A percentile compares a stretch with the other conserved stretches of the same genome.
Conservation (phyloP, 2,113 vertebrate species). For the Nanorana parkeri region DNA sequence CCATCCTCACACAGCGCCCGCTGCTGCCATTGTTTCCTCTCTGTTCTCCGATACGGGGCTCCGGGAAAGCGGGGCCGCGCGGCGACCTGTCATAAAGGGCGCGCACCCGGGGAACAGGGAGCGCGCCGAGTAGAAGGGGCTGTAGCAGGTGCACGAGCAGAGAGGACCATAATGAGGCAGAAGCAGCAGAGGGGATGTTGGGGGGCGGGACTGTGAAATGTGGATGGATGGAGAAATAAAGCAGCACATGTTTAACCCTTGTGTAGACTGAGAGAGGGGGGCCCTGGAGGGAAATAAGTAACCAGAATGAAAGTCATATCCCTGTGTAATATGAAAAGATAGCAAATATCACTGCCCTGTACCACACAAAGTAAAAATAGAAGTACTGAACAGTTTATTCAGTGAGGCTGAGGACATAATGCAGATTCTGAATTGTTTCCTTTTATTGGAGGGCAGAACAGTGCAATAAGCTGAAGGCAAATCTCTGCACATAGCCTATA, state of each 20-base stretch:
- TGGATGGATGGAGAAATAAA: slow-evolving; percentile 3
- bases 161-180: slow-evolving; percentile 13
- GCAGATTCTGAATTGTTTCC: no score
- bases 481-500: no score
- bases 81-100: slow-evolving; percentile 86
- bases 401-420: no score
- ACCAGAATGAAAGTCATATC: no score
- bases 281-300: no score
- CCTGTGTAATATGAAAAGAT: no score
- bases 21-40: slow-evolving; percentile 22
- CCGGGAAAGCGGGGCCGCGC: slow-evolving; percentile 64
- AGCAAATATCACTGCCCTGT: no score
- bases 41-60: neutral
- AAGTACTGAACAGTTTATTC: no score
- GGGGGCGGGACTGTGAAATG: neutral
- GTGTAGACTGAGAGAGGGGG: neutral
- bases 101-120: slow-evolving; percentile 70
- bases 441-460: no score
- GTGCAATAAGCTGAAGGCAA: no score
- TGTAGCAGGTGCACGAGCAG: slow-evolving; percentile 2
- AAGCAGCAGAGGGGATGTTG: neutral
- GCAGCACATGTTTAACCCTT: slow-evolving; percentile 1
- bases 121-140: slow-evolving; percentile 59
- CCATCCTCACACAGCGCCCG: slow-evolving; percentile 12
- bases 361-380: no score